These are phyloP conservation scores for Plecturocebus donacophilus DNA, from an alignment of 2,113 vertebrate genomes.

Conservation along the genomic window DNA sequence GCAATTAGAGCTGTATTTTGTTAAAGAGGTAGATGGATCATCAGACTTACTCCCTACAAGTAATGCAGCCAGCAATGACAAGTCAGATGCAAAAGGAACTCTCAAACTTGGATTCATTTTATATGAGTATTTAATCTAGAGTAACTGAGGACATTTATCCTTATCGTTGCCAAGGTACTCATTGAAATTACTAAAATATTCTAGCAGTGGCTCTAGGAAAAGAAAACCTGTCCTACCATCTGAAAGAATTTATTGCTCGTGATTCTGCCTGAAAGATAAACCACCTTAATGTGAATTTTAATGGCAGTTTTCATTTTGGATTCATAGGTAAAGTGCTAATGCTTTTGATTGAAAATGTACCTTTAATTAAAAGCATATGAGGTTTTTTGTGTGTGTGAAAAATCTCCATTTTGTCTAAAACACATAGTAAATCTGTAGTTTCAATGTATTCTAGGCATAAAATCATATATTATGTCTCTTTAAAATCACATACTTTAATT, in stretches of 20 bases:
- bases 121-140: not conserved
- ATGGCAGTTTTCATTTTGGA: slow-evolving; percentile 66
- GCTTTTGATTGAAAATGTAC: slow-evolving; percentile 63
- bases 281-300: slow-evolving; percentile 46
- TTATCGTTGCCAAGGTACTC: slow-evolving; percentile 19
- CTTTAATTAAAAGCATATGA: slow-evolving; percentile 69
- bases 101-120: slow-evolving; percentile 5
- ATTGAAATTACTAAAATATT: slow-evolving; percentile 53
- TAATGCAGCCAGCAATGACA: not conserved
- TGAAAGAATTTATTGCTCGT: slow-evolving; percentile 34
- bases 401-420: slow-evolving; percentile 53
- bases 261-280: slow-evolving; percentile 41
- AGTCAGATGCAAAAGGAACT: slow-evolving; percentile 21
- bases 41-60: not conserved
- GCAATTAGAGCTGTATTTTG: not conserved
- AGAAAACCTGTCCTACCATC: not conserved
- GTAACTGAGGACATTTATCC: slow-evolving; percentile 22
- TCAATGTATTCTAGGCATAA: slow-evolving; percentile 56
- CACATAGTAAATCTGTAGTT: slow-evolving; percentile 58
- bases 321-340: slow-evolving; percentile 56
- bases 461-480: slow-evolving; percentile 67
- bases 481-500: slow-evolving; percentile 56
- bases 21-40: not conserved
- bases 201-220: not conserved
- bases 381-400: not conserved